phyloP scores from a whole-genome alignment of 2,888 invertebrate species.

The Flexamia atlantica region DNA sequence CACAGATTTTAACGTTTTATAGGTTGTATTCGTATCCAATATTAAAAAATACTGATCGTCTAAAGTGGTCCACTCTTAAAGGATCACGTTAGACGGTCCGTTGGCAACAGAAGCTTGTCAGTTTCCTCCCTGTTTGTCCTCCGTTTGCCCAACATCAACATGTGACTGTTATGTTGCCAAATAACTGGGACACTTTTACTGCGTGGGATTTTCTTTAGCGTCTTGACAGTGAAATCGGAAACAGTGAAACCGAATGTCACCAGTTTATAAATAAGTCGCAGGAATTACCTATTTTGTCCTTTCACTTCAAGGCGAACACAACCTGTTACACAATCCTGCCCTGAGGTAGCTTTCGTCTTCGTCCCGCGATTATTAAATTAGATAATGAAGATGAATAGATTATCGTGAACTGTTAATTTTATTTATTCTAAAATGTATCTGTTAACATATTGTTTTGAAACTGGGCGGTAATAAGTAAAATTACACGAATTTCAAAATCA shows the following conservation, averaged over 20 bases:
- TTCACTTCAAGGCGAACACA: not conserved
- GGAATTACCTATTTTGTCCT: not conserved
- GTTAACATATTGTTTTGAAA: too few species aligned
- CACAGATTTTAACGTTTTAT: too few species aligned
- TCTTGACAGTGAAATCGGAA: slow-evolving; percentile 1
- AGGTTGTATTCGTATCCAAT: too few species aligned
- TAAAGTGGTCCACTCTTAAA: too few species aligned
- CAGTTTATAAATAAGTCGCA: not conserved
- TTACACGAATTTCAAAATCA: too few species aligned
- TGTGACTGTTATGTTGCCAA: not conserved
- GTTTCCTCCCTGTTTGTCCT: not conserved
- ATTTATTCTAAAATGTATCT: too few species aligned
- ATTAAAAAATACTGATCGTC: too few species aligned
- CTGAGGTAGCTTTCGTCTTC: not conserved
- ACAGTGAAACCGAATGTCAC: slow-evolving; percentile 4
- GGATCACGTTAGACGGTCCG: too few species aligned
- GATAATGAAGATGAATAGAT: too few species aligned
- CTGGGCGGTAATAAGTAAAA: too few species aligned
- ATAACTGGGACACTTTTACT: not conserved
- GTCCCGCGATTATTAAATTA: too few species aligned
- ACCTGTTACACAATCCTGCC: not conserved
- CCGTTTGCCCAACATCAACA: not conserved
- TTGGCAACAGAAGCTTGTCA: not conserved
- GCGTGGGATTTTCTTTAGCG: not conserved
- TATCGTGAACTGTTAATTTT: too few species aligned